Conservation (phyloP, 1,140 invertebrate genomes). For the Brachionus koreanus region DNA sequence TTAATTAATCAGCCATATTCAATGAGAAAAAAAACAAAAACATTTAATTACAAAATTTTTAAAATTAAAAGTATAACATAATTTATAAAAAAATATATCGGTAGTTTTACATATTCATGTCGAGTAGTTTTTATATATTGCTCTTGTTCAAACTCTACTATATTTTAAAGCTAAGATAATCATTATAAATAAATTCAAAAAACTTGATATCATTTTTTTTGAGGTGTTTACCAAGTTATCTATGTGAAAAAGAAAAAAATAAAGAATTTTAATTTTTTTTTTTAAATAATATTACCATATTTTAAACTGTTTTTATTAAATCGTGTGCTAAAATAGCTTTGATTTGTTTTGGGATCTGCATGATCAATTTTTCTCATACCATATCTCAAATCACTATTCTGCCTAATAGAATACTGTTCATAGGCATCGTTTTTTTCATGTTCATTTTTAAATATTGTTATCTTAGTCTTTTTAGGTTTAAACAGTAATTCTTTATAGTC, state of each 20-base stretch:
- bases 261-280: not conserved
- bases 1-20: not conserved
- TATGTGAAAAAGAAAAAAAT: not conserved
- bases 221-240: not conserved
- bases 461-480: not conserved
- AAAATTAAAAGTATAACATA: not conserved
- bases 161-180: not conserved
- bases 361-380: not conserved
- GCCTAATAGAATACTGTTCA: not conserved
- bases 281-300: not conserved
- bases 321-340: not conserved
- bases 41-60: not conserved
- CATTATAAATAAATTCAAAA: not conserved
- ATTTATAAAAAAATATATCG: not conserved
- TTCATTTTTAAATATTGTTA: not conserved
- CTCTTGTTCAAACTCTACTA: not conserved
- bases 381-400: not conserved
- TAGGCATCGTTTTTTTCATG: not conserved
- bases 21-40: not conserved
- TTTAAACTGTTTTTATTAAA: conserved; percentile 27
- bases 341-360: not conserved
- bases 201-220: not conserved
- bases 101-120: not conserved
- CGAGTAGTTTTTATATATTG: not conserved
- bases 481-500: not conserved